phyloP scores from a whole-genome alignment of 2,797 vertebrate genomes.

The Prionace glauca region DNA sequence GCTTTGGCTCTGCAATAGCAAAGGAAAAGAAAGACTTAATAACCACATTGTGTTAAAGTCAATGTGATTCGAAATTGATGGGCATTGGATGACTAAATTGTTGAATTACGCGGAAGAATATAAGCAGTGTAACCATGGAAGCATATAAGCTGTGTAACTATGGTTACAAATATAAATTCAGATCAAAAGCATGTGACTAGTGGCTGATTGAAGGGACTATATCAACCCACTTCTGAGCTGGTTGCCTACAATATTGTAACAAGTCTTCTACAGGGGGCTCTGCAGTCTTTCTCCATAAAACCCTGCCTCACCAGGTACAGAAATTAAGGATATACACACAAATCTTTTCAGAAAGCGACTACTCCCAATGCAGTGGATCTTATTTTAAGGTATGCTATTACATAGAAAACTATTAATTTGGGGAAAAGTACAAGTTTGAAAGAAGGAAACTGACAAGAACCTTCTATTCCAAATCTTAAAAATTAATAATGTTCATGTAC shows the following conservation, averaged over 20 bases:
- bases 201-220: constrained; percentile 30
- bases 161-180: constrained; percentile 36
- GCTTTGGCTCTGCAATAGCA: not conserved
- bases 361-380: not conserved
- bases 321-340: not conserved
- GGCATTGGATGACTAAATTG: constrained; percentile 11
- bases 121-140: constrained; percentile 26
- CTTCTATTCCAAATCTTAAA: not conserved
- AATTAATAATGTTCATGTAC: not conserved
- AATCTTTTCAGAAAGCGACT: not conserved
- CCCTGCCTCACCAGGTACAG: not conserved
- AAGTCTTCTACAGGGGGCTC: constrained; percentile 25
- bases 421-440: not conserved
- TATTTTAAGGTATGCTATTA: constrained; percentile 24
- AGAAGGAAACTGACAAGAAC: not conserved
- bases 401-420: not conserved
- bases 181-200: constrained; percentile 35
- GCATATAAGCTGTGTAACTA: constrained; percentile 25
- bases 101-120: constrained; percentile 2
- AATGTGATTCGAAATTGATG: not conserved
- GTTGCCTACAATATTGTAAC: not conserved
- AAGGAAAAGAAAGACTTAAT: not conserved
- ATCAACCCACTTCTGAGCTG: not conserved
- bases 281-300: not conserved
- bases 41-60: not conserved